Conservation (phyloP, 2,797 vertebrate species). For the Sebastes hopkinsi region DNA sequence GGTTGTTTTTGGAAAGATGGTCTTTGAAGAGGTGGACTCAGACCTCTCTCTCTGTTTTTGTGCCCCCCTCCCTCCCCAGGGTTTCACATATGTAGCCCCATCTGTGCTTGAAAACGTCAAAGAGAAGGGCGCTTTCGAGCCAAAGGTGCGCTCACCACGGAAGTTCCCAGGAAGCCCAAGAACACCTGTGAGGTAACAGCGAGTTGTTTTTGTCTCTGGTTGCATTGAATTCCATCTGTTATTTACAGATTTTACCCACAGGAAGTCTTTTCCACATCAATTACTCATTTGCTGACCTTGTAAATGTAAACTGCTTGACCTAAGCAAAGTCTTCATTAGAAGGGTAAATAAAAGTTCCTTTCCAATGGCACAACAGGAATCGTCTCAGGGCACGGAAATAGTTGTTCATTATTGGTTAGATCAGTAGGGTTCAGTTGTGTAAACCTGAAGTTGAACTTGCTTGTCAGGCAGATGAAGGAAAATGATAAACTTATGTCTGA, state of each 20-base stretch:
- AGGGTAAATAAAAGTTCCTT: background rate
- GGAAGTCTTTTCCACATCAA: background rate
- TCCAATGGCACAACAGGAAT: background rate
- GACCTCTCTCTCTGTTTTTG: conserved; percentile 31
- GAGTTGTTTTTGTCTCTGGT: conserved; percentile 33
- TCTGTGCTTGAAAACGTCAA: conserved; percentile 98
- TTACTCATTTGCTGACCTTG: conserved; percentile 46
- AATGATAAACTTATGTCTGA: background rate
- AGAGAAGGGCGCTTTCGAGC: conserved; percentile 96
- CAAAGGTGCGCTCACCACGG: conserved; percentile 95
- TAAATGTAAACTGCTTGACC: background rate
- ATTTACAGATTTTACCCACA: conserved; percentile 15
- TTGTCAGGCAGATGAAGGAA: background rate
- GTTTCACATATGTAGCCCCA: conserved; percentile 97
- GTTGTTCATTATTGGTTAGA: background rate
- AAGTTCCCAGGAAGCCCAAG: conserved; percentile 96
- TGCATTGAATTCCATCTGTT: background rate
- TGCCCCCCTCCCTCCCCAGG: conserved; percentile 76
- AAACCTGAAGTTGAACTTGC: background rate
- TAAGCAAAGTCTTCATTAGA: background rate
- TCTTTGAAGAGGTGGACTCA: conserved; percentile 66
- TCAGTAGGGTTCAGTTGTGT: background rate
- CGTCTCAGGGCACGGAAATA: background rate
- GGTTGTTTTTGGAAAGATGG: conserved; percentile 63
- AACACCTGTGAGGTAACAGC: conserved; percentile 92